Percentiles rank a stretch among this genome's conserved stretches.
Conservation (phyloP, 2,888 invertebrate species). For the Entomobrya multifasciata region DNA sequence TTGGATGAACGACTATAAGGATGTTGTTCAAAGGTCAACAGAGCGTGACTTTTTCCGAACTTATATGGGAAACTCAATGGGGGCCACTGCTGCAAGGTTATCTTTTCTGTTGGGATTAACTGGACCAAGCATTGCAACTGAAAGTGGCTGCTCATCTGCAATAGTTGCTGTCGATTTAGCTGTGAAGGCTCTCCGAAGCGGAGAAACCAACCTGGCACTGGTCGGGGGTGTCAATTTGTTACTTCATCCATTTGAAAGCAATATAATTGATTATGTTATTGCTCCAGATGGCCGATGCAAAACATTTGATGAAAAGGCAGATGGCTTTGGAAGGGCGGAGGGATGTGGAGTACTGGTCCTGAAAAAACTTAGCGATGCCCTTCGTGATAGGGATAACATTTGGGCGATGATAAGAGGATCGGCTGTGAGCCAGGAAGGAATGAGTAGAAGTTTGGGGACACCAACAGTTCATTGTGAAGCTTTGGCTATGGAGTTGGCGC, state of each 20-base stretch:
- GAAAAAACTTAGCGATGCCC: too few relatives aligned
- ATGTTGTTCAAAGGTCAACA: neutral
- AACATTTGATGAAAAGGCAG: too few relatives aligned
- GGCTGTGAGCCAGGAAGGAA: constrained; percentile 64
- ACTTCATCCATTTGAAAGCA: constrained; percentile 35
- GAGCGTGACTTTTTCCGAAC: neutral
- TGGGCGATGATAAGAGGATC: too few relatives aligned
- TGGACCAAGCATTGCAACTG: constrained; percentile 65
- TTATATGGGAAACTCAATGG: constrained; percentile 24
- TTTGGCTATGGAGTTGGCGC: constrained; percentile 55
- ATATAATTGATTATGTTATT: too few relatives aligned
- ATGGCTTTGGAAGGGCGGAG: too few relatives aligned
- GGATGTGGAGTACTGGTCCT: too few relatives aligned
- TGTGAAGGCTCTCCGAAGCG: constrained; percentile 57
- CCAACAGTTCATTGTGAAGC: constrained; percentile 53
- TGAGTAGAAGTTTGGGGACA: constrained; percentile 32
- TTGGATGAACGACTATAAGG: constrained; percentile 45
- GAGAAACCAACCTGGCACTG: constrained; percentile 60
- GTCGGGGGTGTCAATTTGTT: constrained; percentile 71
- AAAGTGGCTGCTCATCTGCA: constrained; percentile 73
- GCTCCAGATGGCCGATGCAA: too few relatives aligned
- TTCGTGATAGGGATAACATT: too few relatives aligned
- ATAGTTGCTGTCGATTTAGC: constrained; percentile 70
- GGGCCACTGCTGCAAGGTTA: constrained; percentile 25
- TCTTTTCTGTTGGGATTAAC: constrained; percentile 25